Conservation (phyloP, 1,140 invertebrate species). For the Brachystomella parvula region DNA sequence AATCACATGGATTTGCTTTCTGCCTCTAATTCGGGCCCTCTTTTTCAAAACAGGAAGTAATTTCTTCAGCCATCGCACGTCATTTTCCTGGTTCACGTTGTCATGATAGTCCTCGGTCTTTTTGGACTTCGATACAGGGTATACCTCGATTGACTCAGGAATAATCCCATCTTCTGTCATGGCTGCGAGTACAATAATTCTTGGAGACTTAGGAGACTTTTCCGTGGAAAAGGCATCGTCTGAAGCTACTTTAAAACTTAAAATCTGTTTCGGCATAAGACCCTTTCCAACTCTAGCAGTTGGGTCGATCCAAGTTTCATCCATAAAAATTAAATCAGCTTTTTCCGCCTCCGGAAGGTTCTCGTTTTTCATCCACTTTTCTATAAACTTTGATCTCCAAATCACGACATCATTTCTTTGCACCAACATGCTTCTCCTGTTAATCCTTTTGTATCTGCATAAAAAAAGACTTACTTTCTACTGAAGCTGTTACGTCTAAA, state of each 20-base stretch:
- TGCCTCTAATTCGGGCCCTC: not conserved
- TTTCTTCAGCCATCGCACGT: not conserved
- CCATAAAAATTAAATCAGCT: not conserved
- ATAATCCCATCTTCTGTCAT: not conserved
- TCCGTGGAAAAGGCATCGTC: not conserved
- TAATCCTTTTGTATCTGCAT: conserved; percentile 1
- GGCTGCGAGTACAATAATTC: conserved; percentile 1
- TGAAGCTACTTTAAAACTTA: not conserved
- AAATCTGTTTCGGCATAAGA: not conserved
- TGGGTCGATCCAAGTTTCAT: not conserved
- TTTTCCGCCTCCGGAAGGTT: not conserved
- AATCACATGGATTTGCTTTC: not conserved
- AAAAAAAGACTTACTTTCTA: no score
- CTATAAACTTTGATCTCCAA: not conserved
- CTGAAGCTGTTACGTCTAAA: no score
- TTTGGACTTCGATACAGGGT: not conserved
- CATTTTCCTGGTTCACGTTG: not conserved
- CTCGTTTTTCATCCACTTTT: not conserved
- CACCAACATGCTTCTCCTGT: not conserved
- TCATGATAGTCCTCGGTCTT: not conserved
- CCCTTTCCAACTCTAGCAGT: not conserved
- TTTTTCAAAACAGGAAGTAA: not conserved
- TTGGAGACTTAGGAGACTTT: not conserved
- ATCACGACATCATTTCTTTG: not conserved
- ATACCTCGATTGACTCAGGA: not conserved